A percentile compares a stretch with the other conserved stretches of the same genome.
Evolutionary conservation across 2,888 invertebrate genomes (phyloP).

Genomic region (Beris morrisii): DNA sequence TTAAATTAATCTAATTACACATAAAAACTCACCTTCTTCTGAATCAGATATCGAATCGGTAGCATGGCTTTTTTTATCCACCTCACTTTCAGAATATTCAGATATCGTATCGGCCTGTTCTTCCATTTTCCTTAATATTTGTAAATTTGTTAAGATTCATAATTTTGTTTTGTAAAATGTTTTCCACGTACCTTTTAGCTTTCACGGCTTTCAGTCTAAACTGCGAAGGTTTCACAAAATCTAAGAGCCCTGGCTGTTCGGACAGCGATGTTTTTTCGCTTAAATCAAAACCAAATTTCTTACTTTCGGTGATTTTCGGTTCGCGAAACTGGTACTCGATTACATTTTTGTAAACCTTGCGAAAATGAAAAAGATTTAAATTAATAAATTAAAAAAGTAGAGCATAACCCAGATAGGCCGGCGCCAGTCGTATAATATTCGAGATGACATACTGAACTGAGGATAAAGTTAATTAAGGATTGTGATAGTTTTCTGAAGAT

Average conservation of each 20-base stretch:
- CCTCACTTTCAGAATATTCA: constrained; percentile 1
- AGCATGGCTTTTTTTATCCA: not conserved
- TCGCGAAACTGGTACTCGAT: constrained; percentile 56
- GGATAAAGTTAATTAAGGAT: no score
- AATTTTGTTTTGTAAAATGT: not conserved
- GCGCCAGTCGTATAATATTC: no score
- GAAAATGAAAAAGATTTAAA: not conserved
- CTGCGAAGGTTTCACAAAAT: constrained; percentile 55
- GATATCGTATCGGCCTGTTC: not conserved
- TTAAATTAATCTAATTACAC: no score
- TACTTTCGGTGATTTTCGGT: constrained; percentile 47
- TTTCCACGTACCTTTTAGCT: constrained; percentile 49
- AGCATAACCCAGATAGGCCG: not conserved
- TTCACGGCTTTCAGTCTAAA: constrained; percentile 54
- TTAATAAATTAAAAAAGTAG: not conserved
- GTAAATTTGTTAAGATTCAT: no score
- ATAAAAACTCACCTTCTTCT: not conserved
- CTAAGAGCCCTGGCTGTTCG: constrained; percentile 50
- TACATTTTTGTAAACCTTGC: constrained; percentile 49
- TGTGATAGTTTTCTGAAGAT: no score
- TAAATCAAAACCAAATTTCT: constrained; percentile 45
- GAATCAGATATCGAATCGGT: constrained; percentile 5
- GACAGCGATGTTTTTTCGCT: constrained; percentile 42
- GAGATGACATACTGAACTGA: no score
- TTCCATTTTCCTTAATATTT: constrained; percentile 2